Conservation (phyloP, 2,797 vertebrate species). For the Crenichthys baileyi region DNA sequence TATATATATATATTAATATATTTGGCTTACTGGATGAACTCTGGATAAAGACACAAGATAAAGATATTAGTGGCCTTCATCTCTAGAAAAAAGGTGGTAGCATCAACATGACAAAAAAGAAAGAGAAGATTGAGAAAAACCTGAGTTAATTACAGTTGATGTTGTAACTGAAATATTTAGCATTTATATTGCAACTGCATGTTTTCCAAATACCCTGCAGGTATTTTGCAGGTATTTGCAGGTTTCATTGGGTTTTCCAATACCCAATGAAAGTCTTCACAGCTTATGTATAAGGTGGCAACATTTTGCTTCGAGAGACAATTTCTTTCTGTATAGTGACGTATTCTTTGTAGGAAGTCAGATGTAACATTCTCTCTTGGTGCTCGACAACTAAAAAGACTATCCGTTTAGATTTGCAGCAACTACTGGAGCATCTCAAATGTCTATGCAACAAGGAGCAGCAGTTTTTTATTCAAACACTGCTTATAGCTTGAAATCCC, state of each 20-base stretch:
- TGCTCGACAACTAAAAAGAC: background rate
- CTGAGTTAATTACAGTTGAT: background rate
- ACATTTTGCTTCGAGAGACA: background rate
- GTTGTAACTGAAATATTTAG: background rate
- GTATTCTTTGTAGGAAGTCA: background rate
- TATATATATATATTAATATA: background rate
- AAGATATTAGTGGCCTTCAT: background rate
- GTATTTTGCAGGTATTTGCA: too few species aligned
- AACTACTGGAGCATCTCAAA: background rate
- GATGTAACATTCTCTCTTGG: background rate
- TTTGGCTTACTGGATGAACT: background rate
- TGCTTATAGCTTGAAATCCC: background rate
- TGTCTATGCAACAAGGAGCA: background rate
- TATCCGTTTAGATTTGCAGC: background rate
- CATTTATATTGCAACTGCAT: background rate
- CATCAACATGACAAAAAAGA: background rate
- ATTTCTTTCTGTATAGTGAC: background rate
- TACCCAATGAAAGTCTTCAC: background rate
- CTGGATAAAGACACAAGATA: background rate
- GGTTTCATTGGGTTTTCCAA: too few species aligned
- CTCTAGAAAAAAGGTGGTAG: background rate
- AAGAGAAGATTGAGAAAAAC: background rate
- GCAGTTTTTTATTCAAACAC: background rate
- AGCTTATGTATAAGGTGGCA: background rate
- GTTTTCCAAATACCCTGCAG: background rate